A percentile compares a stretch with the other conserved stretches of the same genome.
Conservation (phyloP, 2,797 vertebrate species). For the Poeciliopsis infans region DNA sequence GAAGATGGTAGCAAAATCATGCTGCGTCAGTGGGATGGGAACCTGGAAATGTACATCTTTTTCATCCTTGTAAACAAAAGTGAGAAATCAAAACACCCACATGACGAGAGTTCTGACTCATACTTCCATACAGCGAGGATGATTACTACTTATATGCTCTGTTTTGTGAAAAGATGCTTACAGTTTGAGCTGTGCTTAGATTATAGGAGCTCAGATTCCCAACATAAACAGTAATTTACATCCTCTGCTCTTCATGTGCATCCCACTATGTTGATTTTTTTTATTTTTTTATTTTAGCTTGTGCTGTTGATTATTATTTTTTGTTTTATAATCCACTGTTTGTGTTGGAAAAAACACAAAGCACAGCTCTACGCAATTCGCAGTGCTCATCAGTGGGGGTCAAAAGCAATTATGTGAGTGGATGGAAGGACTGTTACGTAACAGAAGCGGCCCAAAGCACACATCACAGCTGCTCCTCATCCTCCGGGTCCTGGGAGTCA, state of each 20-base stretch:
- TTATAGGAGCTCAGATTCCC: constrained; percentile 41
- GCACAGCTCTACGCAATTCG: constrained; percentile 38
- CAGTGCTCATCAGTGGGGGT: constrained; percentile 47
- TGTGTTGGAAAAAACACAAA: constrained; percentile 17
- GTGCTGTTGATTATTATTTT: background rate
- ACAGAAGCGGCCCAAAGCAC: constrained; percentile 48
- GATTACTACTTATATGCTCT: constrained; percentile 11
- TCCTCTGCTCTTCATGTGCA: background rate
- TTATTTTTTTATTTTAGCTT: background rate
- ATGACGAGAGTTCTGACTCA: constrained; percentile 14
- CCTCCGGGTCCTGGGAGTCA: constrained; percentile 39
- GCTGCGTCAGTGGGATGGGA: constrained; percentile 57
- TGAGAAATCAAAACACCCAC: constrained; percentile 36
- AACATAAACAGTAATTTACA: constrained; percentile 44
- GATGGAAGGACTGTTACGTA: constrained; percentile 72
- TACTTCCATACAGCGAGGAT: background rate
- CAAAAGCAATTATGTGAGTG: constrained; percentile 73
- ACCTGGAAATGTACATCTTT: constrained; percentile 48
- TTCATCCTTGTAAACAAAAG: constrained; percentile 49
- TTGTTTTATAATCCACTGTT: constrained; percentile 38
- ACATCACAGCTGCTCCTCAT: constrained; percentile 67
- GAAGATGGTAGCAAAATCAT: constrained; percentile 43
- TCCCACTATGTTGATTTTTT: background rate
- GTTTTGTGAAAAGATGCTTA: constrained; percentile 35
- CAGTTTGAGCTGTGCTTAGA: constrained; percentile 26